These are phyloP conservation scores for Argyresthia goedartella DNA, from an alignment of 2,888 invertebrate genomes.

Conservation along the genomic window DNA sequence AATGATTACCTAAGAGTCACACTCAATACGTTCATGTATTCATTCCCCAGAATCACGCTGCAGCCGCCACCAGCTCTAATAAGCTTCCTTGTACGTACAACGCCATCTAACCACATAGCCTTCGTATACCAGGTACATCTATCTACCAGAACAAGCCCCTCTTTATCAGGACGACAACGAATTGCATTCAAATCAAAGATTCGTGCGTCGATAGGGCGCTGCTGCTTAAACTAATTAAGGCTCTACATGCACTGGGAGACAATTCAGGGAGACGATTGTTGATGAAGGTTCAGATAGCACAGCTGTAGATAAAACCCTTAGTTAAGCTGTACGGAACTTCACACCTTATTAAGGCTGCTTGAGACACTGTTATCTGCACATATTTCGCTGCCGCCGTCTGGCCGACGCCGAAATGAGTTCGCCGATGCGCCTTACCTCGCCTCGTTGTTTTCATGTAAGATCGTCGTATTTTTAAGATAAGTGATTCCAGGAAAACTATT, in stretches of 20 bases:
- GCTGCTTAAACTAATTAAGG: constrained; percentile 67
- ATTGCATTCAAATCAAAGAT: constrained; percentile 69
- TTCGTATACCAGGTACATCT: constrained; percentile 10
- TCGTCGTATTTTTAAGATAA: too few species aligned
- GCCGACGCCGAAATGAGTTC: constrained; percentile 8
- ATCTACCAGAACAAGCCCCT: constrained; percentile 23
- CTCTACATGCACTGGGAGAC: constrained; percentile 56
- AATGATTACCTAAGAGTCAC: too few species aligned
- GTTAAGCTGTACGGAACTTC: constrained; percentile 40
- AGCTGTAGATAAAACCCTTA: constrained; percentile 36
- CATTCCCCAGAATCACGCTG: too few species aligned
- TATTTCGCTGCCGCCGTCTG: constrained; percentile 12
- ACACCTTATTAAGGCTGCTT: constrained; percentile 42
- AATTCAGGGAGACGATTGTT: constrained; percentile 56
- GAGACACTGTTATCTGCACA: constrained; percentile 19
- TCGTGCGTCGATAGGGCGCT: constrained; percentile 38
- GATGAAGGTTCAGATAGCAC: constrained; percentile 38
- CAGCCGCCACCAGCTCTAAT: too few species aligned
- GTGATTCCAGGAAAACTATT: too few species aligned
- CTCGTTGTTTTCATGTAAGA: background rate
- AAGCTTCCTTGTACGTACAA: too few species aligned
- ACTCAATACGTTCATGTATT: too few species aligned
- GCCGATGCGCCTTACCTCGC: constrained; percentile 4
- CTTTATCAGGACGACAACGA: constrained; percentile 61
- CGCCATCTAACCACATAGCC: too few species aligned